These are phyloP conservation scores for Coelopa pilipes DNA, from an alignment of 2,888 invertebrate species.

Conservation along the genomic window DNA sequence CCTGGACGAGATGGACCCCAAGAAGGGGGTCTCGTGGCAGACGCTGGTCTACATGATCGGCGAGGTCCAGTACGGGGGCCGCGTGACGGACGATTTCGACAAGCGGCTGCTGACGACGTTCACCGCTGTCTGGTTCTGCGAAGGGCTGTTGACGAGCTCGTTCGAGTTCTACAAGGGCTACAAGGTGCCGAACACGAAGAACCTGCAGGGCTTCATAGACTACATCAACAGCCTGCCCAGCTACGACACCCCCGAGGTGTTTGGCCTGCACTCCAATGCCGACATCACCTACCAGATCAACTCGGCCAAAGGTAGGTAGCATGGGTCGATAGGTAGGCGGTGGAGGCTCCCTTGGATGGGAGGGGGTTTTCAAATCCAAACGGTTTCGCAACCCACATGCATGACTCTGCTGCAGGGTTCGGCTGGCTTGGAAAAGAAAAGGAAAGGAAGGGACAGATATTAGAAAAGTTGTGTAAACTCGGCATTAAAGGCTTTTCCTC, in stretches of 20 bases:
- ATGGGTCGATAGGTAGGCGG: too few species aligned
- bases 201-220: slow-evolving; percentile 82
- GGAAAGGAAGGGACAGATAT: too few species aligned
- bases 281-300: slow-evolving; percentile 98
- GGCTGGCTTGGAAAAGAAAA: too few species aligned
- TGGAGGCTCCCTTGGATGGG: too few species aligned
- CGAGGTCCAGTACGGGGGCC: slow-evolving; percentile 87
- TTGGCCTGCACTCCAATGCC: slow-evolving; percentile 95
- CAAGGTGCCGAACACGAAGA: slow-evolving; percentile 87
- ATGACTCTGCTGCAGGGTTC: too few species aligned
- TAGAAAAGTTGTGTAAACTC: too few species aligned
- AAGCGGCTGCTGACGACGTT: slow-evolving; percentile 90
- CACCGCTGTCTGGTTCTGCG: slow-evolving; percentile 95
- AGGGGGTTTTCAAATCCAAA: not conserved
- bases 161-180: slow-evolving; percentile 96
- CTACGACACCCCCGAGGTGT: slow-evolving; percentile 93
- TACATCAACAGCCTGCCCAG: slow-evolving; percentile 87
- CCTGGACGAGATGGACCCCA: slow-evolving; percentile 95
- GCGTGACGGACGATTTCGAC: slow-evolving; percentile 97
- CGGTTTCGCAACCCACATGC: not conserved
- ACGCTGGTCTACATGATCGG: slow-evolving; percentile 98
- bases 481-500: too few species aligned
- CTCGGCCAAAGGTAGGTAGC: slow-evolving; percentile 80
- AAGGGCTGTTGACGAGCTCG: slow-evolving; percentile 83
- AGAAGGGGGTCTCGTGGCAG: slow-evolving; percentile 97